phyloP scores from a whole-genome alignment of 2,797 vertebrate species.

The Gambusia yucatana region DNA sequence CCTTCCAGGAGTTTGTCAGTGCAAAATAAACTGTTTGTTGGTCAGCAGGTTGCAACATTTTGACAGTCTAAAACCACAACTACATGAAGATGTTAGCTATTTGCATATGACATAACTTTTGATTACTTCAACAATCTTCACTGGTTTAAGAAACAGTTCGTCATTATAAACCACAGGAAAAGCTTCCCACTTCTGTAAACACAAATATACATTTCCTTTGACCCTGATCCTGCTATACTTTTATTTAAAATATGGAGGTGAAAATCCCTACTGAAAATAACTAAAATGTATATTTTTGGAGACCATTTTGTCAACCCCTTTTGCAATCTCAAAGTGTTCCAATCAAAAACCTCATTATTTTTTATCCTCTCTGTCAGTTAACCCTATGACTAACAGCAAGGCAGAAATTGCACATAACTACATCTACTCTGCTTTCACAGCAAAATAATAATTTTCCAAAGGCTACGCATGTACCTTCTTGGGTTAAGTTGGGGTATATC shows the following conservation, averaged over 20 bases:
- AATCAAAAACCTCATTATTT: neutral
- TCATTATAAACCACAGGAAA: neutral
- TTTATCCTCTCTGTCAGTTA: neutral
- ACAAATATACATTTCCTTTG: constrained; percentile 3
- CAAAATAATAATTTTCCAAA: neutral
- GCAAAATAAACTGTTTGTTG: constrained; percentile 40
- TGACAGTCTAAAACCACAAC: constrained; percentile 25
- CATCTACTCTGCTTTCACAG: neutral
- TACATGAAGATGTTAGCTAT: constrained; percentile 6
- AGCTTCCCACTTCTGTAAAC: constrained; percentile 20
- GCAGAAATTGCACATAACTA: neutral
- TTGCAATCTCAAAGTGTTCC: neutral
- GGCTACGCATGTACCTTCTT: neutral
- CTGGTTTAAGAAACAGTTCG: neutral
- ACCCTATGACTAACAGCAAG: neutral
- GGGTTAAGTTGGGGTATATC: neutral
- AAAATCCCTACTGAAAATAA: neutral
- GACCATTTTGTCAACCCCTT: neutral
- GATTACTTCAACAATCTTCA: neutral
- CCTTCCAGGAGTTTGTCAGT: constrained; percentile 19
- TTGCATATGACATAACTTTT: neutral
- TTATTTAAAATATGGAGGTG: constrained; percentile 2
- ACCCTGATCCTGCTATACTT: neutral
- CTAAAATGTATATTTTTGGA: neutral
- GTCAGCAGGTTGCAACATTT: constrained; percentile 23